Conservation (phyloP, 2,888 invertebrate genomes). For the Ypsolopha scabrella region DNA sequence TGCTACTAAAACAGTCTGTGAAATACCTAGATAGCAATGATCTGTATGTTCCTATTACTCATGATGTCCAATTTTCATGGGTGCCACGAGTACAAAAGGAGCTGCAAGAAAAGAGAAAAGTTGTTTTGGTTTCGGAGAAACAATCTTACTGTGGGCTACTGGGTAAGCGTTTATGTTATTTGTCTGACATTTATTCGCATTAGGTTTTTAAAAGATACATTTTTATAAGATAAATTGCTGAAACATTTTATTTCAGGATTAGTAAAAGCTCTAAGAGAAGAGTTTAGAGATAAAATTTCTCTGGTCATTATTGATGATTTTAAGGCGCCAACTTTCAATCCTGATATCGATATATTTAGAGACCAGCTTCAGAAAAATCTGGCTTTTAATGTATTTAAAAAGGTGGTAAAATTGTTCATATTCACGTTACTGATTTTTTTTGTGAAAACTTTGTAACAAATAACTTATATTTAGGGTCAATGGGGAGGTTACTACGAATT, state of each 20-base stretch:
- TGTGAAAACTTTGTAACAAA: too few species aligned
- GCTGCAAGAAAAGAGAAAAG: conserved; percentile 23
- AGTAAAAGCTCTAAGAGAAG: conserved; percentile 75
- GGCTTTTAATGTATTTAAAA: conserved; percentile 71
- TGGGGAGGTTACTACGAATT: conserved; percentile 36
- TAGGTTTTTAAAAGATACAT: too few species aligned
- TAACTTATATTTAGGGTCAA: conserved; percentile 38
- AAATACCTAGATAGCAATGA: conserved; percentile 12
- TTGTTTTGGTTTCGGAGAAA: conserved; percentile 31
- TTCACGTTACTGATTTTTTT: too few species aligned
- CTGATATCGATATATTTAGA: conserved; percentile 49
- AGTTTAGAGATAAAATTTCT: conserved; percentile 56
- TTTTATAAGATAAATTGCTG: too few species aligned
- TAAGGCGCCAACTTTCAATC: conserved; percentile 58
- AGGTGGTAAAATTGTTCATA: conserved; percentile 17
- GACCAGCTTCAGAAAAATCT: conserved; percentile 72
- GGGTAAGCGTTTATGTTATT: conserved; percentile 17
- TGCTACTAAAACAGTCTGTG: conserved; percentile 24
- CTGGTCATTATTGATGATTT: conserved; percentile 57
- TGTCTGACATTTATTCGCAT: too few species aligned
- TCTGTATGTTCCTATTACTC: conserved; percentile 24
- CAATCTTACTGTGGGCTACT: conserved; percentile 31
- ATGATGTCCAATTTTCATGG: conserved; percentile 33
- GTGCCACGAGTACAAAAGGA: conserved; percentile 23
- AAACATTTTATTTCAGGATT: conserved; percentile 57